Evolutionary conservation across 2,113 vertebrate genomes (phyloP), one percentile per base, ranked within the genome.

Genomic region (Alethe castanea): DNA sequence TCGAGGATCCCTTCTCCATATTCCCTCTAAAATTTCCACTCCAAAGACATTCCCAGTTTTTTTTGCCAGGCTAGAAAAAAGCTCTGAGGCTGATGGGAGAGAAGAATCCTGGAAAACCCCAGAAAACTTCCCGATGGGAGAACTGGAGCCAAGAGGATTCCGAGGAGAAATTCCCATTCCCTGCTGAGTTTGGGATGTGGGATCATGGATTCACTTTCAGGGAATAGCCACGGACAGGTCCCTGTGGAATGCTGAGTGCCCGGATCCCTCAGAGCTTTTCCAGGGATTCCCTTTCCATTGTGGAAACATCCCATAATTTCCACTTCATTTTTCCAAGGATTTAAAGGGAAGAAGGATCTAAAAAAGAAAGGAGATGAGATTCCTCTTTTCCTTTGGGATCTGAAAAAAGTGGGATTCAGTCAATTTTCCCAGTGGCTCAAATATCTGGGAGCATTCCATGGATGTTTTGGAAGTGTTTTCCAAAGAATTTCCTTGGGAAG

Each of bases 391-490:
- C 33, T 14, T 3, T 6, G 11, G 9, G 44, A 15, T 42, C 3
- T 1, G 4, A 9, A 8, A 11, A 13, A 57, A 45, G 6, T 3
- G 19, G 35, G 28, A 42, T 92, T 25, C 0, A 1, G 31, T 8
- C 2, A 8, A 1, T 66, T 79, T 81, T 82, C 20, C 57, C 25
- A 4, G 8, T 0, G 64, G 35, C 17, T 62, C 12, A 60, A 79
- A 42, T 8, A 7, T 0, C 22, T 8, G 1, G 19, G 48, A 64
- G 1, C 8, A 42, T 66, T 54, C 42, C 24, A 3, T 9, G 40
- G 57, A 33, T 12, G 36, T 54, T 48, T 44, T 25, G 3, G 2
- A 31, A 45, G 17, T 11, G 5, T 62, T 83, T 73, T 12, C 28
- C 59, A 10, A 45, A 28, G 4, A 6, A 64, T 22, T 64, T n/a